Percentiles rank a stretch among this genome's conserved stretches.
phyloP scores from a whole-genome alignment of 2,888 invertebrate genomes.

The Galerucella nymphaeae region DNA sequence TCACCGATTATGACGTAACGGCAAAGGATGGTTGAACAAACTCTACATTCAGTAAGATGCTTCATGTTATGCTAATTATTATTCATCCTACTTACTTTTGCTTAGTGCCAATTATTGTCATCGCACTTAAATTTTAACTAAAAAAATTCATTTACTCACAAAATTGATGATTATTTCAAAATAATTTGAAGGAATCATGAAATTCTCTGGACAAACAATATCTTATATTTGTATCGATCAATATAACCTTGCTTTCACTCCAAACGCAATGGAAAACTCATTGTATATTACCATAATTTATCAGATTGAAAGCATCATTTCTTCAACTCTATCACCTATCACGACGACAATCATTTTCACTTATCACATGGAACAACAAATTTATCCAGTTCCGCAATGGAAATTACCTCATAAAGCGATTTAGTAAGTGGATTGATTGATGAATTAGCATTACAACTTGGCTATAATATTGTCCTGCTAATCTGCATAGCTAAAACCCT shows the following conservation, averaged over 20 bases:
- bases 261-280: neutral
- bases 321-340: neutral
- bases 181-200: neutral
- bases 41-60: too few species aligned
- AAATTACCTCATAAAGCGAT: neutral
- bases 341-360: neutral
- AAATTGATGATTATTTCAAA: too few species aligned
- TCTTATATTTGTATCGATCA: too few species aligned
- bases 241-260: neutral
- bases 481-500: constrained; percentile 10
- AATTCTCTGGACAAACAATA: too few species aligned
- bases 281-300: neutral
- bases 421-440: neutral
- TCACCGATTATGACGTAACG: too few species aligned
- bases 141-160: too few species aligned
- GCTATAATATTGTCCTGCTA: constrained; percentile 12
- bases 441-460: constrained; percentile 11
- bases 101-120: too few species aligned
- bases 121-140: too few species aligned
- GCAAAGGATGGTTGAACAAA: too few species aligned
- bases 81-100: too few species aligned
- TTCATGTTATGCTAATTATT: too few species aligned
- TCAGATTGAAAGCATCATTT: neutral
- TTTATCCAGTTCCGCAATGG: neutral
- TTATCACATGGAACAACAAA: neutral